Conservation (phyloP, 2,888 invertebrate species). For the Beris chalybata region DNA sequence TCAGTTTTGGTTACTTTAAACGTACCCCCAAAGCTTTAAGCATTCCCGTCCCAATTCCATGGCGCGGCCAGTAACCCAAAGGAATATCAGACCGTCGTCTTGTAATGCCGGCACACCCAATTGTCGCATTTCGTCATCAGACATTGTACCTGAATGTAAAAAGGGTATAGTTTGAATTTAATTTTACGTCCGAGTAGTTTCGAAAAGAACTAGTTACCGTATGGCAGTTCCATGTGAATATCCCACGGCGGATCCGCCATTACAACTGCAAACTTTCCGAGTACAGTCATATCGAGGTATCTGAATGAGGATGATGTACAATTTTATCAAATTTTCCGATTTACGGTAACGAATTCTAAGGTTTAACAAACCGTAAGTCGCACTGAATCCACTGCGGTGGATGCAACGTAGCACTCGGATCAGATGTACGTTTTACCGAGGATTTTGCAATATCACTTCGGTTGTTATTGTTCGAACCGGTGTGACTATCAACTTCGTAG, state of each 20-base stretch:
- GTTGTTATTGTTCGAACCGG: conserved; percentile 52
- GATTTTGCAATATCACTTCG: conserved; percentile 37
- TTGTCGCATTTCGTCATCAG: conserved; percentile 97
- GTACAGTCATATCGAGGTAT: conserved; percentile 54
- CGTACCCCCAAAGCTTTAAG: conserved; percentile 87
- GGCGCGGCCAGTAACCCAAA: conserved; percentile 94
- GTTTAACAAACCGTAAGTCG: conserved; percentile 77
- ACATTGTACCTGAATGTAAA: conserved; percentile 72
- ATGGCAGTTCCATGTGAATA: conserved; percentile 98
- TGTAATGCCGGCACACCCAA: conserved; percentile 92
- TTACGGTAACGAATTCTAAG: too few relatives aligned
- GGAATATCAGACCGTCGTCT: conserved; percentile 93
- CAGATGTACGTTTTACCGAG: conserved; percentile 51
- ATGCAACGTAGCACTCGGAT: conserved; percentile 67
- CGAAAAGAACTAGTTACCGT: conserved; percentile 61
- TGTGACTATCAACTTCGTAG: conserved; percentile 86
- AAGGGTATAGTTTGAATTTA: too few relatives aligned
- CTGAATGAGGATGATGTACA: conserved; percentile 77
- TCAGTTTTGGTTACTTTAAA: not conserved
- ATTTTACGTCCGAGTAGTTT: not conserved
- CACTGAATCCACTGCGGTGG: conserved; percentile 98
- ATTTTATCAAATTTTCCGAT: not conserved
- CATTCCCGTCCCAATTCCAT: conserved; percentile 92
- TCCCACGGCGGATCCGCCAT: conserved; percentile 99
- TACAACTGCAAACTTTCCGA: conserved; percentile 95